Evolutionary conservation across 2,888 invertebrate species (phyloP), one percentile per base, ranked within the genome.

Genomic region (Philonicus albiceps): DNA sequence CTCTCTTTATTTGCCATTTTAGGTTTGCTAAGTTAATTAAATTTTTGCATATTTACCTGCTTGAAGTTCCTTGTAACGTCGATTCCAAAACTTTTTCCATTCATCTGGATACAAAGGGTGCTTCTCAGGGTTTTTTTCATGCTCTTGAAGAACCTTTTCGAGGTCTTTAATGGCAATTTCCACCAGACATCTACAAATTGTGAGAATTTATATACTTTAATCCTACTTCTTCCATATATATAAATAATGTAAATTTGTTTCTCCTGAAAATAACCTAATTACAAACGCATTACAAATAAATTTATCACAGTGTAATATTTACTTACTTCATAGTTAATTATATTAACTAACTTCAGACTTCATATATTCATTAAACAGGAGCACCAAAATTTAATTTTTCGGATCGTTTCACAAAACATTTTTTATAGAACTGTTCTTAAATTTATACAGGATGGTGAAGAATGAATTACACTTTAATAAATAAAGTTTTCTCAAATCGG

Each of bases 81-180:
- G 93, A 91, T 97, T 97, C 97, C 97, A 97, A 91, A 97, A 97
- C 90, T 95, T 95, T 90, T 97, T 97, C 97, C 97, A 97, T 90
- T 97, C 97, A 76, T 96, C 96, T 0, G 96, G 96, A 91, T 97
- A 97, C 3, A 96, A 94, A 0, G 97, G 97, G 92, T 97, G 97
- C 89, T 96, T 97, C 90, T 97, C 97, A 0, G 97, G 97, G 90
- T 96, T 96, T 90, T 96, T 96, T 90, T 97, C 96, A 90, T 96
- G 96, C 88, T 95, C 95, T 86, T 95, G 95, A 6, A 96, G 93
- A 0, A 94, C 93, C 88, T 95, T 95, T 85, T 94, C 94, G 83
- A 96, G 93, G 13, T 95, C 90, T 80, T 91, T 91, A 1, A 91
- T 87, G 31, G 92, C 91, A 19, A 91, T 89, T 86, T 92, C 92